Evolutionary conservation across 2,113 vertebrate genomes (phyloP).

Genomic region (Ceratotherium simum): DNA sequence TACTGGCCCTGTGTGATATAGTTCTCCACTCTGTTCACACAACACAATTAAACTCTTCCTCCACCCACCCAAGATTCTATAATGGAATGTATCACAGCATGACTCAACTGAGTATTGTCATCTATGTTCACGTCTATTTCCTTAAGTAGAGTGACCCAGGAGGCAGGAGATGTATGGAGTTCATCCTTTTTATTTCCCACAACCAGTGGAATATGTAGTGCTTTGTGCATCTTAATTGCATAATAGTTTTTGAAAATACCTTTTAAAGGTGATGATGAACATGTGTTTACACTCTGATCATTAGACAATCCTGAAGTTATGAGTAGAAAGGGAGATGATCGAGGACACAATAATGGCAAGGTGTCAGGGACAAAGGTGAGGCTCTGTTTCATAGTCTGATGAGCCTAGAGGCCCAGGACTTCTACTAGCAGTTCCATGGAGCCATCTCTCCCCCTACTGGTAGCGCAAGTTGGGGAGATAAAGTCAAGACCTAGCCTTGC

Average conservation of each 20-base stretch:
- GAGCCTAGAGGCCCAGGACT: neutral
- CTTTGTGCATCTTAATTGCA: neutral
- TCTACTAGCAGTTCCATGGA: neutral
- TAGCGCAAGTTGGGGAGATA: neutral
- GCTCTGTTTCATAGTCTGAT: neutral
- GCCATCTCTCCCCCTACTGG: too few species aligned
- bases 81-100: neutral
- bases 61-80: neutral
- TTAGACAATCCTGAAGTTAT: neutral
- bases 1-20: rapidly evolving
- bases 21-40: neutral
- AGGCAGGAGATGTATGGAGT: neutral
- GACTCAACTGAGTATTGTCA: rapidly evolving
- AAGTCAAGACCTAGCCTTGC: neutral
- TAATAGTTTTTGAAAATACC: neutral
- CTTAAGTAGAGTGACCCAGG: neutral
- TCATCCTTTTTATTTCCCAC: neutral
- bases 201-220: neutral
- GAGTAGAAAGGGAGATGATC: neutral
- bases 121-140: neutral
- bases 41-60: neutral
- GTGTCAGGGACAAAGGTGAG: neutral
- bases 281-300: neutral
- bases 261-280: neutral
- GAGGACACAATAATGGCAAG: neutral